These are phyloP conservation scores for Eulimnadia texana DNA, from an alignment of 1,140 invertebrate species.

Conservation along the genomic window DNA sequence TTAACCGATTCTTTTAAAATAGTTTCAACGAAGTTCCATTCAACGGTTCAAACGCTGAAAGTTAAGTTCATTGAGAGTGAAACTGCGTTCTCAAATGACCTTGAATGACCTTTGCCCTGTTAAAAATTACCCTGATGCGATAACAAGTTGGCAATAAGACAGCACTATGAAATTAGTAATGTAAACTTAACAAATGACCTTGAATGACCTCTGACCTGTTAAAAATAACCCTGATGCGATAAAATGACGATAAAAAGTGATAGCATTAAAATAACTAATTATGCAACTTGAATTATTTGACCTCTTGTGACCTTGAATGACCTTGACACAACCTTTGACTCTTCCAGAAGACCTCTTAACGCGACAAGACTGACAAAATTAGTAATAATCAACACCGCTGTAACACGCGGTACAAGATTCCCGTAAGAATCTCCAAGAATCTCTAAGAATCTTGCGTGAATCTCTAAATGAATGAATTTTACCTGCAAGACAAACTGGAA, in stretches of 20 bases:
- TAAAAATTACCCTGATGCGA: not conserved
- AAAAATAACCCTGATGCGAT: too few species aligned
- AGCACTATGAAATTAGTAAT: not conserved
- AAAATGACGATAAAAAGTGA: too few species aligned
- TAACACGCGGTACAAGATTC: not conserved
- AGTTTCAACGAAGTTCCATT: not conserved
- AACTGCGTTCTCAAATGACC: not conserved
- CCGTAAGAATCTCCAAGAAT: not conserved
- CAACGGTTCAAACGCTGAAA: not conserved
- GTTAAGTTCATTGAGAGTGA: not conserved
- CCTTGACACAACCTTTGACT: not conserved
- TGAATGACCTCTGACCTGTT: not conserved
- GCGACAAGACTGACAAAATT: not conserved
- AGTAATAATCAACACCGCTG: too few species aligned
- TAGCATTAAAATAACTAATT: not conserved
- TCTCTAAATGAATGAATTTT: too few species aligned
- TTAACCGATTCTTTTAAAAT: not conserved
- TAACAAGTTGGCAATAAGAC: not conserved
- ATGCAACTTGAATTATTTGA: not conserved
- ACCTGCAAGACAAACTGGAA: slow-evolving; percentile 21
- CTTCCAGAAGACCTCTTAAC: not conserved
- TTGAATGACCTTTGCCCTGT: not conserved
- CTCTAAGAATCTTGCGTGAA: too few species aligned
- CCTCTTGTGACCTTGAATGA: not conserved
- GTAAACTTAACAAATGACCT: not conserved